Conservation (phyloP, 2,113 vertebrate genomes). For the Odontesthes bonariensis region DNA sequence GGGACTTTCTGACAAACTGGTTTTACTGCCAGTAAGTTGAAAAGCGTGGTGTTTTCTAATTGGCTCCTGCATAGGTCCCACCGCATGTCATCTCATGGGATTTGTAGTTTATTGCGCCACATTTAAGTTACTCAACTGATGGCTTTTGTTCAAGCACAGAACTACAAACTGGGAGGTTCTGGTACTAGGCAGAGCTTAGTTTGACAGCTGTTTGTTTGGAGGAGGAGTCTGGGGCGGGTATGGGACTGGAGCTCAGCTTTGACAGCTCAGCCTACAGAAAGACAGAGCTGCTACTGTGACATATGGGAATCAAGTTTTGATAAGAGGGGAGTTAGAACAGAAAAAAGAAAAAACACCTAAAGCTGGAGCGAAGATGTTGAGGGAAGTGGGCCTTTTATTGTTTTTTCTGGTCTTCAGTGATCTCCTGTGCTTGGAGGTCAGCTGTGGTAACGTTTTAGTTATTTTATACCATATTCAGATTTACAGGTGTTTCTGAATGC, state of each 20-base stretch:
- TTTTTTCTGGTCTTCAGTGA: conserved; percentile 47
- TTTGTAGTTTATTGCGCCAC: conserved; percentile 65
- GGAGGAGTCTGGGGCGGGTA: conserved; percentile 2
- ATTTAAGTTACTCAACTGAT: accelerated
- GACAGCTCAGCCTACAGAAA: conserved; percentile 31
- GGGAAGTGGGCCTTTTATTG: conserved; percentile 23
- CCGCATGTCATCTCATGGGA: background rate
- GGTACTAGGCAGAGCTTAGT: conserved; percentile 5
- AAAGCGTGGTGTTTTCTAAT: conserved; percentile 79
- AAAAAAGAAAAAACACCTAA: background rate
- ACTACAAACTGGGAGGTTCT: conserved; percentile 31
- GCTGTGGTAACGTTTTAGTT: conserved; percentile 2
- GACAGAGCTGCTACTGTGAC: background rate
- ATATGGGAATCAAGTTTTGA: background rate
- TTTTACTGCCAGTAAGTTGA: conserved; percentile 23
- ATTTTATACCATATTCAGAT: background rate
- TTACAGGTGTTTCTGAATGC: background rate
- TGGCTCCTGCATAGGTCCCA: conserved; percentile 49
- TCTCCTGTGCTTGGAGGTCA: conserved; percentile 70
- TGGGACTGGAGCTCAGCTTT: background rate
- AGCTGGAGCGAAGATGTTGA: conserved; percentile 33
- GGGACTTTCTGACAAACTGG: background rate
- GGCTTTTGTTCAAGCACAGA: accelerated
- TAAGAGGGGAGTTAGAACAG: background rate
- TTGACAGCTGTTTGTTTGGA: conserved; percentile 30